Percentiles rank a stretch among this genome's conserved stretches.
Conservation (phyloP, 1,140 invertebrate species). For the Drosophila sp. region DNA sequence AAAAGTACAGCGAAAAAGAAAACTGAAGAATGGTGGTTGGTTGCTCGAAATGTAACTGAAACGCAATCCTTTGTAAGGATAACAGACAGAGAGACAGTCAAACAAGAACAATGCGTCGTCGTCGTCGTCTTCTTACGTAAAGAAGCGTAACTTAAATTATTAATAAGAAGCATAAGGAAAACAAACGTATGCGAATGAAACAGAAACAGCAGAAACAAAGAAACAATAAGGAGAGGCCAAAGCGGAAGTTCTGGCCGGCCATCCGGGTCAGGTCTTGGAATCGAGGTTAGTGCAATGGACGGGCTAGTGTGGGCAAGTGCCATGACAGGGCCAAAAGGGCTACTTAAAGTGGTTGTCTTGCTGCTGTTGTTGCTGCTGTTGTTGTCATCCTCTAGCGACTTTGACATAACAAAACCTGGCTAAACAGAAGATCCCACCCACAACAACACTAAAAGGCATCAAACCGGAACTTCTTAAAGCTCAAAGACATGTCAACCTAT, state of each 20-base stretch:
- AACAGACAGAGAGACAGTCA: constrained; percentile 42
- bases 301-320: constrained; percentile 22
- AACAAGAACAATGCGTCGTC: constrained; percentile 61
- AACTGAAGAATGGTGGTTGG: constrained; percentile 24
- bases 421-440: constrained; percentile 21
- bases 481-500: constrained; percentile 36
- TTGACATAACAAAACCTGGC: constrained; percentile 28
- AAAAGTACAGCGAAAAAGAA: constrained; percentile 16
- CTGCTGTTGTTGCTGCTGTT: constrained; percentile 1
- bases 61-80: constrained; percentile 70
- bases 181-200: constrained; percentile 72
- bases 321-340: constrained; percentile 15
- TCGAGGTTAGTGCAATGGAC: constrained; percentile 35
- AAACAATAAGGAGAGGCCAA: background rate
- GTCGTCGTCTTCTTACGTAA: constrained; percentile 62
- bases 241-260: constrained; percentile 22
- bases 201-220: constrained; percentile 38
- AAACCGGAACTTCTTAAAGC: constrained; percentile 31
- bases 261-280: constrained; percentile 5
- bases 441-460: constrained; percentile 4
- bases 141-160: constrained; percentile 77
- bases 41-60: constrained; percentile 64
- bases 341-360: constrained; percentile 13
- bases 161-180: constrained; percentile 78
- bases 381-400: constrained; percentile 21